phyloP scores from a whole-genome alignment of 2,113 vertebrate genomes.

The Cyanoramphus novaezelandiae region DNA sequence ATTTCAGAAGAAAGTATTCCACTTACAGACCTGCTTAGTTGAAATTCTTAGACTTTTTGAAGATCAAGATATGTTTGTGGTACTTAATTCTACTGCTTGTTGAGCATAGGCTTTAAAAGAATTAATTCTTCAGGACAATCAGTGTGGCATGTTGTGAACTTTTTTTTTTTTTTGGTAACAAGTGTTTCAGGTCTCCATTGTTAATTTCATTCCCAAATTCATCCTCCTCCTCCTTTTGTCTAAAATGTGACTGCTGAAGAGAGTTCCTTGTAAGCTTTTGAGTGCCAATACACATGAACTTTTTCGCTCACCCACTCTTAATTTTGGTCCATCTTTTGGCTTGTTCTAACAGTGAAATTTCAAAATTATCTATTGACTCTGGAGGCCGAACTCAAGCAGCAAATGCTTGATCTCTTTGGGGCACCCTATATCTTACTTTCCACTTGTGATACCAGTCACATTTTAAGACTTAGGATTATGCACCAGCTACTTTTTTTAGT shows the following conservation, averaged over 20 bases:
- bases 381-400: neutral
- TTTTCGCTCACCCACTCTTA: neutral
- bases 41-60: neutral
- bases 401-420: neutral
- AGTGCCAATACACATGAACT: neutral
- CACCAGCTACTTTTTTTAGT: neutral
- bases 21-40: neutral
- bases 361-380: neutral
- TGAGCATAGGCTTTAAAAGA: neutral
- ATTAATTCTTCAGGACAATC: neutral
- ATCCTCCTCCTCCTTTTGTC: slow-evolving; percentile 41
- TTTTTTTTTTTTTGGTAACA: neutral
- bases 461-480: slow-evolving; percentile 7
- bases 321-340: neutral
- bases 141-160: slow-evolving; percentile 1
- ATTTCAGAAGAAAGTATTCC: neutral
- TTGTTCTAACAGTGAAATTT: neutral
- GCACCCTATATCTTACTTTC: neutral
- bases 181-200: slow-evolving; percentile 39
- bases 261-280: neutral
- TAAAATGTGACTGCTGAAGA: slow-evolving; percentile 48
- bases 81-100: neutral
- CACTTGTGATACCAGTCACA: neutral
- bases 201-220: slow-evolving; percentile 37
- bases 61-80: neutral